Evolutionary conservation across 1,140 invertebrate genomes (phyloP).

Genomic region (Leucophenga varia): DNA sequence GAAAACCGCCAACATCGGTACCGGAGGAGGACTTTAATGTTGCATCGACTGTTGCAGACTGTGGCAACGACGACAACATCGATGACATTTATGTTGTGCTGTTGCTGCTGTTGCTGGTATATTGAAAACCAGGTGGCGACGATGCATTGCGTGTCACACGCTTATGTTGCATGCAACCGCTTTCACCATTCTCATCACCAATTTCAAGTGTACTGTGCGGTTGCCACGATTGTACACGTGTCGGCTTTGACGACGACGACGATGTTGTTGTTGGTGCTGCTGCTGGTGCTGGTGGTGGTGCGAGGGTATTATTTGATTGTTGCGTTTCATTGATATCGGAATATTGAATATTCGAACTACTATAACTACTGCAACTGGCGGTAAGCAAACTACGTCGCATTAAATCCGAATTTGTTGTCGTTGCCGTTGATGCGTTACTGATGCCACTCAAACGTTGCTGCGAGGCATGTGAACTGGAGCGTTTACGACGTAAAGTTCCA

Average conservation of each 20-base stretch:
- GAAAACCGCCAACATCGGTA: conserved; percentile 42
- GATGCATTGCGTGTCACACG: conserved; percentile 42
- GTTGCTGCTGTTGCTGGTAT: conserved; percentile 5
- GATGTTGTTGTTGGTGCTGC: neutral
- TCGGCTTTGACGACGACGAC: conserved; percentile 7
- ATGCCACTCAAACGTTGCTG: conserved; percentile 37
- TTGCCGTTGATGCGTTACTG: conserved; percentile 36
- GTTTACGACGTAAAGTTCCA: conserved; percentile 16
- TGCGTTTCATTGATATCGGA: too few species aligned
- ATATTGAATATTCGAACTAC: too few species aligned
- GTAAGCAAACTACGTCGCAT: conserved; percentile 35
- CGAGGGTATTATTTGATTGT: neutral
- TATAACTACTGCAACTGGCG: conserved; percentile 38
- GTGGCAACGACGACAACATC: conserved; percentile 1
- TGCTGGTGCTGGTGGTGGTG: neutral
- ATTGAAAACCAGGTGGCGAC: conserved; percentile 40
- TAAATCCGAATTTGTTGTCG: conserved; percentile 28
- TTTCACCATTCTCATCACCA: too few species aligned
- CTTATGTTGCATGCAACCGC: conserved; percentile 30
- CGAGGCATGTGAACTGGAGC: conserved; percentile 30
- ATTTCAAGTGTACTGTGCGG: conserved; percentile 8
- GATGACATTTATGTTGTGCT: neutral
- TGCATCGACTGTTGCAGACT: neutral
- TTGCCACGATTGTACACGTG: conserved; percentile 22
- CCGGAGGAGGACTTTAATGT: conserved; percentile 8